These are phyloP conservation scores for Amphiduros pacificus DNA, from an alignment of 2,888 invertebrate genomes.

Conservation along the genomic window DNA sequence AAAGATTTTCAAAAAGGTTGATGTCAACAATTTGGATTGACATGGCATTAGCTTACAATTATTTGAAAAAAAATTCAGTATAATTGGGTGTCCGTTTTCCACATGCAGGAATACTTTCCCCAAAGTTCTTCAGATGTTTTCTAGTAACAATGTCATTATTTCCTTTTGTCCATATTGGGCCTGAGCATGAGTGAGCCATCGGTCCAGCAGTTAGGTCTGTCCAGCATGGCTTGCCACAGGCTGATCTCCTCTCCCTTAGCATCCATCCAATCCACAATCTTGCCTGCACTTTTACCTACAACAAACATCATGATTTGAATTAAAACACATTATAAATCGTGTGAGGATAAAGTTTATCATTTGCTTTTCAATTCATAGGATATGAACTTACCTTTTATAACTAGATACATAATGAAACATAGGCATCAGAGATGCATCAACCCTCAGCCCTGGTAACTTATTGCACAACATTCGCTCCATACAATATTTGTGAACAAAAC, in stretches of 20 bases:
- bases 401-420: not conserved
- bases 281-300: conserved; percentile 82
- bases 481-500: not conserved
- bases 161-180: conserved; percentile 63
- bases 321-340: not conserved
- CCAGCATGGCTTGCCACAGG: conserved; percentile 93
- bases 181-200: conserved; percentile 86
- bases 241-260: conserved; percentile 85
- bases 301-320: conserved; percentile 28
- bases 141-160: conserved; percentile 5
- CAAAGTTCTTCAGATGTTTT: too few species aligned
- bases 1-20: too few species aligned
- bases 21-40: too few species aligned
- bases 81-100: too few species aligned
- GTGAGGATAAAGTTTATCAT: too few species aligned
- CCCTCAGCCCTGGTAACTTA: too few species aligned
- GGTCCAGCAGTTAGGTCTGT: conserved; percentile 95
- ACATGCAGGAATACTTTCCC: too few species aligned
- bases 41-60: too few species aligned
- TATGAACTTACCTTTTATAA: not conserved
- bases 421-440: not conserved
- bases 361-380: too few species aligned
- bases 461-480: too few species aligned
- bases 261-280: conserved; percentile 93
- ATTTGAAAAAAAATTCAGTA: too few species aligned